Evolutionary conservation across 1,140 invertebrate genomes (phyloP), one percentile per base, ranked within the genome.

Genomic region (Brachionus sp.): DNA sequence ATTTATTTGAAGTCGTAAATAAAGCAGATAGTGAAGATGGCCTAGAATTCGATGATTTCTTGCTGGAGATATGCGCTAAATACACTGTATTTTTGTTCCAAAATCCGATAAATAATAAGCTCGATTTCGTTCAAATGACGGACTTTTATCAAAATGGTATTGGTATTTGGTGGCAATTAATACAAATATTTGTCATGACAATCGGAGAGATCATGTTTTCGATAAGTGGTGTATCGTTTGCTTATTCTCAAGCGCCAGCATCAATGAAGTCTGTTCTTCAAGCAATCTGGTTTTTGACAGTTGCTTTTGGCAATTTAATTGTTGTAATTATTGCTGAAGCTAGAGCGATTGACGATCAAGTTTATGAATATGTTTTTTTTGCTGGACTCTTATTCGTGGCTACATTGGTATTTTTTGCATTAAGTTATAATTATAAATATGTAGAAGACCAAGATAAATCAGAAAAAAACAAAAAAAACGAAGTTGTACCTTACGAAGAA

Each of bases 201-300:
- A 90, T 93, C 84, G 95, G 91, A 5, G 94, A 93, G 89, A 91
- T 97, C 29, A 92, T 97, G 90, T 96, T 96, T 87, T 94, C 93
- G 0, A 92, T 97, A 13, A 97, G 95, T 0, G 95, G 95, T 9
- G 90, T 96, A 9, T 93, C 95, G 85, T 97, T 97, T 89, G 94
- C 94, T 0, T 98, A 96, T 87, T 91, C 91, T 35, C 91, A 93
- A 91, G 93, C 95, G 0, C 95, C 95, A 0, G 87, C 89, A n/a
- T 93, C 92, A 84, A 96, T 98, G 95, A 97, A 96, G 86, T 94
- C 95, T 0, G 91, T 98, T 0, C 87, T 98, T 29, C 93, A 95
- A 87, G 94, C 96, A 5, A 91, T 92, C 2, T 98, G 95, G 94
- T 90, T 96, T 33, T 87, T 98, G 0, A 96, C 95, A 0, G 93